Conservation (phyloP, 2,797 vertebrate species). For the Gallinago stenura region DNA sequence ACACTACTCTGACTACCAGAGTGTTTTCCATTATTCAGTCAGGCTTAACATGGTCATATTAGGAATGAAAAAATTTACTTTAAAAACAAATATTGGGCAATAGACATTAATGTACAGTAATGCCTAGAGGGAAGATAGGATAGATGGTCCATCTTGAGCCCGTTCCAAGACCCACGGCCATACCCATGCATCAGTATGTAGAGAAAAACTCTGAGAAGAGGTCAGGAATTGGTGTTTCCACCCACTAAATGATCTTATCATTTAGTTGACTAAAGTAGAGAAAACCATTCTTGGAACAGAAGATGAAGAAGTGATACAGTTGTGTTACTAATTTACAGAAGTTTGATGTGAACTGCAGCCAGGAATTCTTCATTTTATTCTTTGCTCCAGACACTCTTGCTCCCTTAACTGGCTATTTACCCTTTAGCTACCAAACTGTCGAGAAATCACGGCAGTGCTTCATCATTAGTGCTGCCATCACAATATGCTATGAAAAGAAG, state of each 20-base stretch:
- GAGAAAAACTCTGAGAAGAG: background rate
- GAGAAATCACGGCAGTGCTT: background rate
- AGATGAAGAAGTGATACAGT: background rate
- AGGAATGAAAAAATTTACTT: background rate
- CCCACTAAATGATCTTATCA: background rate
- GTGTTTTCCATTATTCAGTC: background rate
- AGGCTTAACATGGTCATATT: background rate
- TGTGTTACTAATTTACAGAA: background rate
- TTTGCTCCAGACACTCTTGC: background rate
- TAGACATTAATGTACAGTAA: background rate
- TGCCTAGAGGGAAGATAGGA: background rate
- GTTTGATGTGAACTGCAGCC: background rate
- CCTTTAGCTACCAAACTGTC: background rate
- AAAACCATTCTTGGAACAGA: background rate
- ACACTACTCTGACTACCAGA: background rate
- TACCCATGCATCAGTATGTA: background rate
- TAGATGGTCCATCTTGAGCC: background rate
- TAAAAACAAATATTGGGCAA: background rate
- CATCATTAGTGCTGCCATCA: background rate
- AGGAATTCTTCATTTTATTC: background rate
- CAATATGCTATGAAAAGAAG: background rate
- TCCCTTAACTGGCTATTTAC: background rate
- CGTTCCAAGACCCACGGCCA: background rate
- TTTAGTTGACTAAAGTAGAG: background rate
- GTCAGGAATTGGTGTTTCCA: background rate